phyloP scores from a whole-genome alignment of 2,888 invertebrate genomes.

The Onchidella celtica region DNA sequence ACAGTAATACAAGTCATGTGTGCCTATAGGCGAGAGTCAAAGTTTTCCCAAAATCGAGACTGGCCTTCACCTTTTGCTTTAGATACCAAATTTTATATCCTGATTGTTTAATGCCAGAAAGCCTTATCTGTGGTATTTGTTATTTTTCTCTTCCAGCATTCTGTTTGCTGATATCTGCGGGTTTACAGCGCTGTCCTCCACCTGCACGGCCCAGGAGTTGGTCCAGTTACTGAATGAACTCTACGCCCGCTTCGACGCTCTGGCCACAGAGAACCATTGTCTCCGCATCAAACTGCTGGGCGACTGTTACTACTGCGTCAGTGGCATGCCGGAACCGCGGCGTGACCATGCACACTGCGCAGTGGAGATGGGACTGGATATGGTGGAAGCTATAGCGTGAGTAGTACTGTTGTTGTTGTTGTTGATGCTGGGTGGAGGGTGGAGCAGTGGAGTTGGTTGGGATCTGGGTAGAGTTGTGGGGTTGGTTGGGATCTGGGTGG shows the following conservation, averaged over 20 bases:
- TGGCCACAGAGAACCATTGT: constrained; percentile 94
- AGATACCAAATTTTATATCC: no score
- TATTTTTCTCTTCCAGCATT: constrained; percentile 86
- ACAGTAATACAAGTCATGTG: no score
- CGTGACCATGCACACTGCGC: constrained; percentile 97
- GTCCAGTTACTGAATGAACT: constrained; percentile 97
- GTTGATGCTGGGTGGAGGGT: background rate
- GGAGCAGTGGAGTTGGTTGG: no score
- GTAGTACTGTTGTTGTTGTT: constrained; percentile 41
- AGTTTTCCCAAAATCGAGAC: no score
- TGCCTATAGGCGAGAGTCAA: no score
- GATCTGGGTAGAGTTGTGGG: no score
- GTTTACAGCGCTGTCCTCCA: constrained; percentile 93
- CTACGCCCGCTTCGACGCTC: constrained; percentile 96
- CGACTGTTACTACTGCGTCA: constrained; percentile 98
- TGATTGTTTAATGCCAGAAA: no score
- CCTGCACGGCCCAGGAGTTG: constrained; percentile 92
- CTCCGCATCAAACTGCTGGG: constrained; percentile 96
- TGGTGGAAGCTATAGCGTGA: constrained; percentile 99
- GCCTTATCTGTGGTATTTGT: no score
- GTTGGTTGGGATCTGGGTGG: no score
- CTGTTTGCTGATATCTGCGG: constrained; percentile 99
- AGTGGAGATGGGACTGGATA: constrained; percentile 98
- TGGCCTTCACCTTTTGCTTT: no score
- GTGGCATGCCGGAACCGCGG: constrained; percentile 93